Evolutionary conservation across 2,113 vertebrate species (phyloP).

Genomic region (Esox niger): DNA sequence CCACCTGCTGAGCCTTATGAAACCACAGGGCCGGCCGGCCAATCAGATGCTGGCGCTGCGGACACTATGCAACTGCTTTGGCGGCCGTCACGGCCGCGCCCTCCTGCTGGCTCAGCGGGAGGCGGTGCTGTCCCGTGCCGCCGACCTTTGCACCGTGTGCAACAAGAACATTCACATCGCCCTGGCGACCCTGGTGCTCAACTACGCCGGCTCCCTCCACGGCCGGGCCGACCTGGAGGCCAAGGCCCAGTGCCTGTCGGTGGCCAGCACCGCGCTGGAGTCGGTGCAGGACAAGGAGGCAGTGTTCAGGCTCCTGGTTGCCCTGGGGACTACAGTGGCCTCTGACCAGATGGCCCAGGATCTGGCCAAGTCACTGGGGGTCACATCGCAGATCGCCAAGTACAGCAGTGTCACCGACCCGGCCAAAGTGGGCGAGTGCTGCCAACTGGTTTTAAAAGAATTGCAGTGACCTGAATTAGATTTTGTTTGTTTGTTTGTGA

Average conservation of each 20-base stretch:
- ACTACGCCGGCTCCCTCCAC: slow-evolving; percentile 90
- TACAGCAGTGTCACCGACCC: slow-evolving; percentile 89
- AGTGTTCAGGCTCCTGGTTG: slow-evolving; percentile 91
- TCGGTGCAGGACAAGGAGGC: slow-evolving; percentile 94
- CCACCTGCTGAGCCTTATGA: slow-evolving; percentile 87
- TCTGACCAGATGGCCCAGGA: slow-evolving; percentile 85
- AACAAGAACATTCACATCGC: slow-evolving; percentile 97
- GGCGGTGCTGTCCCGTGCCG: slow-evolving; percentile 82
- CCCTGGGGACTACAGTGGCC: slow-evolving; percentile 90
- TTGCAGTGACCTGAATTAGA: slow-evolving; percentile 73
- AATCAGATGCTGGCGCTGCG: slow-evolving; percentile 94
- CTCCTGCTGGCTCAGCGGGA: slow-evolving; percentile 90
- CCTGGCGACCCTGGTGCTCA: slow-evolving; percentile 88
- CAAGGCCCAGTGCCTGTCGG: slow-evolving; percentile 96
- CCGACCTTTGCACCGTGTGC: slow-evolving; percentile 80
- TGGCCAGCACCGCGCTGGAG: slow-evolving; percentile 89
- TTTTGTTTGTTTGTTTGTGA: no score
- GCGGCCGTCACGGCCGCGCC: slow-evolving; percentile 76
- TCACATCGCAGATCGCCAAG: slow-evolving; percentile 90
- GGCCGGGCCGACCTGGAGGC: slow-evolving; percentile 86
- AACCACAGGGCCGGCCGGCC: slow-evolving; percentile 83
- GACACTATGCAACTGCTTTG: slow-evolving; percentile 95
- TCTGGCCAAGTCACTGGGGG: slow-evolving; percentile 90
- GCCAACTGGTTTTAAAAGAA: slow-evolving; percentile 88
- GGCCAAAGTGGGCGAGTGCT: slow-evolving; percentile 92